These are phyloP conservation scores for Peromyscus leucopus DNA, from an alignment of 2,113 vertebrate genomes.

Conservation along the genomic window DNA sequence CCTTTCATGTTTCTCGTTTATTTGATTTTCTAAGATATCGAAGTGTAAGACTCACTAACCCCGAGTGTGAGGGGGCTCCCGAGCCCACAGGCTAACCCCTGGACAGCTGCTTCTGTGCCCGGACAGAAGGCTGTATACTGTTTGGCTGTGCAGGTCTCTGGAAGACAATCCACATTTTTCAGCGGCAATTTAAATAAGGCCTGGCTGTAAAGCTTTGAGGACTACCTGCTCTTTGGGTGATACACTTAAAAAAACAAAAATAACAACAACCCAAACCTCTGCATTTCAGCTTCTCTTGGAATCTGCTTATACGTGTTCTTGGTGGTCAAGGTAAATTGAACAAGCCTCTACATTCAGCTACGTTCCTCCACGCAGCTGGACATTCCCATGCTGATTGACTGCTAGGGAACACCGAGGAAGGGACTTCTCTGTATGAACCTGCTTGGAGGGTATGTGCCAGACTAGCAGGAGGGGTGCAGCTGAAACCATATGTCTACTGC, in stretches of 20 bases:
- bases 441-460: background rate
- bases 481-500: fast-evolving
- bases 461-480: background rate
- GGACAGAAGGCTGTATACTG: background rate
- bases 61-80: background rate
- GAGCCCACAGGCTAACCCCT: background rate
- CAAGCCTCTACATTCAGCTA: fast-evolving
- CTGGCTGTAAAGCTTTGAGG: background rate
- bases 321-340: background rate
- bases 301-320: background rate
- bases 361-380: background rate
- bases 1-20: background rate
- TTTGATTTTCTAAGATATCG: background rate
- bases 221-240: background rate
- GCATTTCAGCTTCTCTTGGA: background rate
- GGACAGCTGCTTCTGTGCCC: background rate
- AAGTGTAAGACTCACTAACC: background rate
- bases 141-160: too few relatives aligned
- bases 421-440: background rate
- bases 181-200: background rate
- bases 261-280: background rate
- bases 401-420: background rate
- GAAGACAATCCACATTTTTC: background rate
- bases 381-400: background rate
- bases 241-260: background rate